Base-by-base conservation (phyloP, 92 coral and sea anemone species). In the Diadumene lineata region DNA sequence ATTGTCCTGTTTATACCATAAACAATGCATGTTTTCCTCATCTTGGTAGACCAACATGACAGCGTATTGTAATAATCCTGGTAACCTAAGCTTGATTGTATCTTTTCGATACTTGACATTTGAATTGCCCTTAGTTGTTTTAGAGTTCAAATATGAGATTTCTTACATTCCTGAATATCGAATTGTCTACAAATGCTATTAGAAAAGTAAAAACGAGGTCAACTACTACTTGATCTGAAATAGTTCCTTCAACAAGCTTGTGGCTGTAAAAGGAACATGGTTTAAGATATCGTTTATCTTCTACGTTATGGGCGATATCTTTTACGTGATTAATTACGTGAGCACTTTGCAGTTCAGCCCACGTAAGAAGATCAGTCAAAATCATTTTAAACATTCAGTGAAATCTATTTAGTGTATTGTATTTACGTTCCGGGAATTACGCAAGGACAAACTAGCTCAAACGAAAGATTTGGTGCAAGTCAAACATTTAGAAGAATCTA, bases 151-250 rank as follows among this genome's bases (percentile, higher is more conserved):
- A 60, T 43, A 62, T 72, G 19, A 73, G 0, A 31, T 31, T 51
- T 25, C 13, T 13, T 38, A 13, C 6, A 38, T 38, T 4, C 6
- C 48, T 38, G 7, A 4, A 38, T 6, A 38, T 38, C 48, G 48
- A 38, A 38, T 38, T 38, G 48, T 13, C 13, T 38, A 38, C 48
- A 38, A 38, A 38, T 38, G 48, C 48, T 38, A n/a, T n/a, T n/a
- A n/a, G n/a, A n/a, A n/a, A n/a, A n/a, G n/a, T 44, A 53, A 16
- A 15, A 53, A 53, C 21, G 19, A 17, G 64, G 64, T 58, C 64
- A 58, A 58, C 64, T 58, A 26, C 64, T 32, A 22, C 64, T 58
- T 58, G 60, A 53, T 4, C 60, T 53, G 60, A 53, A 53, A 53
- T 53, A 38, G 60, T 15, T 53, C 19, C 60, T 9, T 53, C 2